Evolutionary conservation across 1,140 invertebrate species (phyloP), one percentile per base, ranked within the genome.

Genomic region (Danaus melanippus): DNA sequence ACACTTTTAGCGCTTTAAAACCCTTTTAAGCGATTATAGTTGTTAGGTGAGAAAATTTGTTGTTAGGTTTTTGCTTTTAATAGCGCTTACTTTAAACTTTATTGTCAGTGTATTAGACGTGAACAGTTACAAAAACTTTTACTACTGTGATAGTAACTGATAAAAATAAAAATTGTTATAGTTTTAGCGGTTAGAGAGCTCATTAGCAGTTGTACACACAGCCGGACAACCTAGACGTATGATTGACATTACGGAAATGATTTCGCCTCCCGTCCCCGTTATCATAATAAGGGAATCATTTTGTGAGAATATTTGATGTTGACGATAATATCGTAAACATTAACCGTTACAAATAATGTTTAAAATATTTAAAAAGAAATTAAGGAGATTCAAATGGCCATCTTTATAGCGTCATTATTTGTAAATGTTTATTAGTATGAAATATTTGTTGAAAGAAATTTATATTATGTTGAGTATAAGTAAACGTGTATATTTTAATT

Each of bases 221-320:
- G 46, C 62, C 66, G 67, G 70, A 72, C 75, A 64, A 62, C 44
- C 50, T 56, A 69, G 76, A 71, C 71, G 53, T 56, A 61, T 81
- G 80, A 84, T 76, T 78, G 80, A 79, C 80, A 61, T 55, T 64
- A 63, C 75, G 80, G 80, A 84, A 84, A 84, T 84, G 73, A 84
- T 84, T 76, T 65, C 65, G 71, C 67, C 58, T 59, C 72, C 68
- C 71, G 63, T 62, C 67, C 64, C 53, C 65, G 67, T 65, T 83
- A 83, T 83, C 79, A 75, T 67, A 63, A 69, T 76, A 74, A 69
- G 64, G 70, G 59, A 61, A 65, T 69, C 72, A 77, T 79, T 79
- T 75, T 69, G 69, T 72, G 62, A 60, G 48, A 69, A 69, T 71
- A 76, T 79, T 75, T 74, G 76, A 77, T 80, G 69, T 71, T 69